phyloP scores from a whole-genome alignment of 2,888 invertebrate species.

The Xanthia icteritia region DNA sequence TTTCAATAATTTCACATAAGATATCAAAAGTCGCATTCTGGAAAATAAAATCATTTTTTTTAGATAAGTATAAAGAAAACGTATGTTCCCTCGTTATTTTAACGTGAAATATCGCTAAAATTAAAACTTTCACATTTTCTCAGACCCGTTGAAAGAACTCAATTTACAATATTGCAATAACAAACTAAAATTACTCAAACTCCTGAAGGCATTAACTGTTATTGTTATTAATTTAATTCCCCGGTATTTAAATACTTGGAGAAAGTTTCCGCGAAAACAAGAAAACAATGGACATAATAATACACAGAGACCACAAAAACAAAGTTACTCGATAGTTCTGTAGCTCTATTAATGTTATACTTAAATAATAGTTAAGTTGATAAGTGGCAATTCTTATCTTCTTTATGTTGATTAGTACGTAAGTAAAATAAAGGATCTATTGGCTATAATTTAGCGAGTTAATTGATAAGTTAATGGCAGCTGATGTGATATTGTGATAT shows the following conservation, averaged over 20 bases:
- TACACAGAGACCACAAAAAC: slow-evolving; percentile 10
- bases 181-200: slow-evolving; percentile 4
- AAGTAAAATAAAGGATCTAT: neutral
- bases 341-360: slow-evolving; percentile 11
- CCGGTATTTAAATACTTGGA: slow-evolving; percentile 26
- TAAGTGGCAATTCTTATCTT: neutral
- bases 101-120: neutral
- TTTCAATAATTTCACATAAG: neutral
- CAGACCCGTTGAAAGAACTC: neutral
- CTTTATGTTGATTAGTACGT: neutral
- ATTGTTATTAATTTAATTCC: slow-evolving; percentile 34
- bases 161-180: slow-evolving; percentile 18
- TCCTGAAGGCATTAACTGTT: slow-evolving; percentile 8
- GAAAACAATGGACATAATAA: slow-evolving; percentile 25
- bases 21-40: neutral
- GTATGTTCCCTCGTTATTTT: neutral
- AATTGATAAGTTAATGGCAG: neutral
- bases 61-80: neutral
- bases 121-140: neutral
- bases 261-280: slow-evolving; percentile 25
- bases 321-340: slow-evolving; percentile 6
- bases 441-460: neutral
- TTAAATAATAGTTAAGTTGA: slow-evolving; percentile 24
- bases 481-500: neutral
- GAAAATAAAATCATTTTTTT: neutral